A percentile compares a stretch with the other conserved stretches of the same genome.
Conservation (phyloP, 2,797 vertebrate species). For the Catharus ustulatus region DNA sequence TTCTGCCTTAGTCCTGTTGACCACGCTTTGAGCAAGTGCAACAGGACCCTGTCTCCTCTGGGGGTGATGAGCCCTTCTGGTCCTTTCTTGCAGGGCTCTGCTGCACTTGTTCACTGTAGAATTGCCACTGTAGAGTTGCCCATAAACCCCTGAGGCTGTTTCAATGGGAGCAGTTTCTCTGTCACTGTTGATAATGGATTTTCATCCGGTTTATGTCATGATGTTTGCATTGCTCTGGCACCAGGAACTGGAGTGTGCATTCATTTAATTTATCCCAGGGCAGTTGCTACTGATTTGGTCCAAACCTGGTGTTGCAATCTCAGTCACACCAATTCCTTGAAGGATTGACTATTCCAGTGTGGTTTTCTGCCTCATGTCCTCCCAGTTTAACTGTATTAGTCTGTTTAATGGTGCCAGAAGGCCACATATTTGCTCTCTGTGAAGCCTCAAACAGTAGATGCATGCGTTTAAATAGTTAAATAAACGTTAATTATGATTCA, state of each 20-base stretch:
- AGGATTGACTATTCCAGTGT: not conserved
- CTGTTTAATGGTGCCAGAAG: slow-evolving; percentile 34
- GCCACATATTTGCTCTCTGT: not conserved
- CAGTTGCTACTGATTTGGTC: not conserved
- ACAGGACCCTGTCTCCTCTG: not conserved
- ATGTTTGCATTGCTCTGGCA: not conserved
- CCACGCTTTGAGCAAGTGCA: accelerated
- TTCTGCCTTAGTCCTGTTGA: too few relatives aligned
- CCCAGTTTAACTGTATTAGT: not conserved
- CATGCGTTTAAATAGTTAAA: slow-evolving; percentile 49
- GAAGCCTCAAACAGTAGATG: slow-evolving; percentile 36
- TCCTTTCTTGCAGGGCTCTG: accelerated
- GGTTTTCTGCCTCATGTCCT: slow-evolving; percentile 2
- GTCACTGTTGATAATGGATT: not conserved
- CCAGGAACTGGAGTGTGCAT: not conserved
- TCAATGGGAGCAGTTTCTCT: not conserved
- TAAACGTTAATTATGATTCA: slow-evolving; percentile 64
- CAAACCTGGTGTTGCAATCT: not conserved
- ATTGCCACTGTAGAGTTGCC: accelerated
- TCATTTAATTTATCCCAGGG: not conserved
- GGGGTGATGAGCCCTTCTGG: accelerated
- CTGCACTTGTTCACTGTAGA: not conserved
- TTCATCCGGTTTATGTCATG: not conserved
- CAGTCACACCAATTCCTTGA: not conserved
- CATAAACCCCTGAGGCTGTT: not conserved